Conservation (phyloP, 2,888 invertebrate species). For the Andrena marginata region DNA sequence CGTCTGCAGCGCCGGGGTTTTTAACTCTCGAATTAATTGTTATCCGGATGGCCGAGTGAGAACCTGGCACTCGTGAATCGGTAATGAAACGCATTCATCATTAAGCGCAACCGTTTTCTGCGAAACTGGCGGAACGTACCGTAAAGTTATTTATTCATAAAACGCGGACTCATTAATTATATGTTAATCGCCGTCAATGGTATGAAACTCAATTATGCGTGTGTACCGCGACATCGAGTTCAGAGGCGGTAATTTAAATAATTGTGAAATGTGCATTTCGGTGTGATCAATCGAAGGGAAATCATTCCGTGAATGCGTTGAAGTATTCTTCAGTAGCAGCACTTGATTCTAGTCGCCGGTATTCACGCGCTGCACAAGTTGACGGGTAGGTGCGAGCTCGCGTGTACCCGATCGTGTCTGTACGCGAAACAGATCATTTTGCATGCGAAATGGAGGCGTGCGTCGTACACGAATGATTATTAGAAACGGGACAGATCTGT, state of each 20-base stretch:
- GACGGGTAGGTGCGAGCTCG: slow-evolving; percentile 50
- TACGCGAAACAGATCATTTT: slow-evolving; percentile 64
- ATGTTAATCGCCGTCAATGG: slow-evolving; percentile 36
- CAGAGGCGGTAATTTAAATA: slow-evolving; percentile 17
- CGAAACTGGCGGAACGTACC: background rate
- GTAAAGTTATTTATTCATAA: slow-evolving; percentile 40
- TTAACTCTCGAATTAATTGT: slow-evolving; percentile 49
- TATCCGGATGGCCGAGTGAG: slow-evolving; percentile 21
- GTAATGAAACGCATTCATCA: slow-evolving; percentile 25
- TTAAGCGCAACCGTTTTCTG: background rate
- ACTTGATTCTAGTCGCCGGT: background rate
- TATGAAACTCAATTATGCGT: background rate
- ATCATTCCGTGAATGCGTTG: background rate
- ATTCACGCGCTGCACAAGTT: background rate
- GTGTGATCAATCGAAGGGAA: background rate
- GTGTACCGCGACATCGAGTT: background rate
- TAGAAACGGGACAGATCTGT: slow-evolving; percentile 58
- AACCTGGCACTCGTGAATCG: slow-evolving; percentile 17
- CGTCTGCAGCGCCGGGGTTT: background rate
- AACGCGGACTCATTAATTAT: slow-evolving; percentile 19
- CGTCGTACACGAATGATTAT: slow-evolving; percentile 70
- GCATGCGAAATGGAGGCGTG: slow-evolving; percentile 67
- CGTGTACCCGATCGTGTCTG: slow-evolving; percentile 40
- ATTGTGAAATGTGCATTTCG: background rate
- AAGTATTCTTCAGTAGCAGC: slow-evolving; percentile 1